Conservation (phyloP, 2,113 vertebrate species). For the Otocyon megalotis region DNA sequence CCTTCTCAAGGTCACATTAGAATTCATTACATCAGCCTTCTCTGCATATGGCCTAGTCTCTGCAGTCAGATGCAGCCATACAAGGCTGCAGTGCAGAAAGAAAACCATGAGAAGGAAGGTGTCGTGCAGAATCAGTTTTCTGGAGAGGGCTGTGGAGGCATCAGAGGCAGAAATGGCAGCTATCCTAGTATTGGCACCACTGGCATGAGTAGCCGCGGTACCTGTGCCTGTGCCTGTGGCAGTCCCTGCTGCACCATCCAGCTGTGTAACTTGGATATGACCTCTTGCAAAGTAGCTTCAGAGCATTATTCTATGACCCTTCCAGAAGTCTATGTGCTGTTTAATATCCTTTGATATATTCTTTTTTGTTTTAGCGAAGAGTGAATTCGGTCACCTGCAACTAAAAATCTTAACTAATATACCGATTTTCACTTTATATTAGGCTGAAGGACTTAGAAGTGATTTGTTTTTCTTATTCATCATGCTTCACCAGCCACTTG, state of each 20-base stretch:
- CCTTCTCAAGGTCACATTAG: slow-evolving; percentile 23
- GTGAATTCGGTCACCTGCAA: slow-evolving; percentile 27
- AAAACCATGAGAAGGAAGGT: slow-evolving; percentile 32
- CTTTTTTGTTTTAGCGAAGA: slow-evolving; percentile 32
- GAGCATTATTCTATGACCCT: background rate
- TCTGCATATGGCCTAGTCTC: slow-evolving; percentile 46
- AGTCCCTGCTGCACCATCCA: background rate
- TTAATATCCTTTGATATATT: background rate
- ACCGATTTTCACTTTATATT: background rate
- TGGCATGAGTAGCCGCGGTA: no score
- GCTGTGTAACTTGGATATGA: background rate
- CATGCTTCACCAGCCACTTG: background rate
- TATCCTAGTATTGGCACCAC: background rate
- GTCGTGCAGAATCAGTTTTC: background rate
- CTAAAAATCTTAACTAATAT: slow-evolving; percentile 1
- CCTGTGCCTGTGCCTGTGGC: no score
- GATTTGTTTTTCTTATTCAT: slow-evolving; percentile 37
- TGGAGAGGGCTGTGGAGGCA: background rate
- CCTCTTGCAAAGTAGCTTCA: background rate
- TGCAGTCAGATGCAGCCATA: background rate
- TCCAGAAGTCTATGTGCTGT: background rate
- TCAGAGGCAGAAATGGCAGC: background rate
- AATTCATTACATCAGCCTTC: background rate
- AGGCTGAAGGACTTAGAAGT: slow-evolving; percentile 21
- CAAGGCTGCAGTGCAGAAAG: background rate